phyloP scores from a whole-genome alignment of 2,113 vertebrate species.

The Emberiza fucata region DNA sequence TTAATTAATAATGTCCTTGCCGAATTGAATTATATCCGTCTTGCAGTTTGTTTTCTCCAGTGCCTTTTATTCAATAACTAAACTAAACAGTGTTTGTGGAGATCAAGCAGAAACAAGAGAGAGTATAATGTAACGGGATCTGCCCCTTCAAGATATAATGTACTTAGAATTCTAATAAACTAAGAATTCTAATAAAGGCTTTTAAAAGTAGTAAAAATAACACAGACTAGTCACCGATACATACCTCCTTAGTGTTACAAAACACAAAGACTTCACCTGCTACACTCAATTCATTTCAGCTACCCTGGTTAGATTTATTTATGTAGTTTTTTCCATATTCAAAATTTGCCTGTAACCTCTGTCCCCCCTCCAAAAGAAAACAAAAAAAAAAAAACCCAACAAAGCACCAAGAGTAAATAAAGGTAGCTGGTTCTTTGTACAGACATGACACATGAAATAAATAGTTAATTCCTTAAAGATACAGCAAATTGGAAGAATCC shows the following conservation, averaged over 20 bases:
- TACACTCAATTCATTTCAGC: background rate
- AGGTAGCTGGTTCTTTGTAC: background rate
- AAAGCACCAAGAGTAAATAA: background rate
- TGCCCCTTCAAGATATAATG: background rate
- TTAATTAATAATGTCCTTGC: background rate
- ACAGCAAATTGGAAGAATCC: background rate
- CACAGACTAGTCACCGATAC: background rate
- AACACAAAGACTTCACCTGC: background rate
- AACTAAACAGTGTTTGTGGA: background rate
- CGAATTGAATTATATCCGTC: background rate
- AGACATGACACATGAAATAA: background rate
- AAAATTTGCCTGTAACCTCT: background rate
- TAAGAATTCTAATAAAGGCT: background rate
- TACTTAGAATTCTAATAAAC: background rate
- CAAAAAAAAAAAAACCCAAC: background rate
- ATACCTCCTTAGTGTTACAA: background rate
- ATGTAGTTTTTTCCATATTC: background rate
- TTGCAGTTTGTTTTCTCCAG: background rate
- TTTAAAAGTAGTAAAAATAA: background rate
- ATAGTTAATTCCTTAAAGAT: background rate
- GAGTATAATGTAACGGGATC: background rate
- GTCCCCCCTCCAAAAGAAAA: rapidly evolving
- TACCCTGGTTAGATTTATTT: background rate
- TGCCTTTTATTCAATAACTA: background rate
- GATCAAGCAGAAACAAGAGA: background rate